phyloP scores from a whole-genome alignment of 64 coral and sea anemone species.

The Astreopora myriophthalma region DNA sequence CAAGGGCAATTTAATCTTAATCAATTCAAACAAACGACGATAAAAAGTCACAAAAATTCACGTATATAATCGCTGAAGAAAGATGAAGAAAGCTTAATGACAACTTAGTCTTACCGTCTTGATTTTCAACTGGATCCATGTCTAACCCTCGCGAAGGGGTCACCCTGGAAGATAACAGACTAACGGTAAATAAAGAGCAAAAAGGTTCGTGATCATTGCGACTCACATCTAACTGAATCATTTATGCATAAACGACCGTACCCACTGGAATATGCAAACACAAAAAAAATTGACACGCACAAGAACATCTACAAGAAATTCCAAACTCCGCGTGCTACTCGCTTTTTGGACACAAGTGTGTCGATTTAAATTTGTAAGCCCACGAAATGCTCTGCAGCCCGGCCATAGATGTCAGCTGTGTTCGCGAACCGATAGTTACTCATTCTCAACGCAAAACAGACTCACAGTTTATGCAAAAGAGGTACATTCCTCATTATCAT shows the following conservation, averaged over 20 bases:
- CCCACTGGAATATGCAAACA: neutral
- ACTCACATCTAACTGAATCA: neutral
- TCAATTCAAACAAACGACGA: neutral
- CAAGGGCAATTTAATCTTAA: neutral
- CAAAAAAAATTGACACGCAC: neutral
- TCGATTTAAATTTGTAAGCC: neutral
- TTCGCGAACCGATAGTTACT: neutral
- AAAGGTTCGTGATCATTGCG: neutral
- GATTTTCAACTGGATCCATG: slow-evolving; percentile 29
- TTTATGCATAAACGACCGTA: neutral
- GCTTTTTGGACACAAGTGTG: neutral
- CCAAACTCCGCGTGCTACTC: slow-evolving; percentile 6
- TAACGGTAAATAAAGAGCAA: neutral
- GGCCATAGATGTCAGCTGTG: neutral
- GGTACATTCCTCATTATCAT: neutral
- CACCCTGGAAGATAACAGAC: slow-evolving; percentile 25
- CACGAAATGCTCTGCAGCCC: neutral
- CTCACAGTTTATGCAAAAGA: neutral
- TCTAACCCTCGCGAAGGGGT: neutral
- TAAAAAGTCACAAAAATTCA: neutral
- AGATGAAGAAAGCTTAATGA: neutral
- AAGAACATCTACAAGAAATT: neutral
- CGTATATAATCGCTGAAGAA: neutral
- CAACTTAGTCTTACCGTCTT: neutral
- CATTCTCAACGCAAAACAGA: neutral